Conservation (phyloP, 2,888 invertebrate species). For the Ernsta delagoae region DNA sequence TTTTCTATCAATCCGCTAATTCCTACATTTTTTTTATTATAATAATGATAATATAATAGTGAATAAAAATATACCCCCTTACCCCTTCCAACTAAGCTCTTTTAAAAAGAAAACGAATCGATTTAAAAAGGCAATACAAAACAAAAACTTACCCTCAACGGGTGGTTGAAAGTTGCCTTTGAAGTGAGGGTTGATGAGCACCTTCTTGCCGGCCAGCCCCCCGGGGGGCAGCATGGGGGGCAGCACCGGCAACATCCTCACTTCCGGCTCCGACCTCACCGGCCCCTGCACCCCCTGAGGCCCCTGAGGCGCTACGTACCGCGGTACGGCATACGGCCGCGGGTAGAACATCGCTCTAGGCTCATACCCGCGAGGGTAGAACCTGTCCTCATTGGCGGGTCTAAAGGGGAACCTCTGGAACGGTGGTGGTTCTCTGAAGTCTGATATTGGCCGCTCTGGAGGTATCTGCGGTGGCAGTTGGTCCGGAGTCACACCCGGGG, state of each 20-base stretch:
- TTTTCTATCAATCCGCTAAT: no score
- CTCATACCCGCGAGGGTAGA: slow-evolving; percentile 39
- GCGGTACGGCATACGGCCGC: slow-evolving; percentile 49
- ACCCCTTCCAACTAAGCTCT: no score
- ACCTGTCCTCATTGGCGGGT: slow-evolving; percentile 45
- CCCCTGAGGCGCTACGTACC: slow-evolving; percentile 52
- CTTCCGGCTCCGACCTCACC: slow-evolving; percentile 69
- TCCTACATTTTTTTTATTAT: no score
- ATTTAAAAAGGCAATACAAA: no score
- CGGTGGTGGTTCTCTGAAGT: slow-evolving; percentile 44
- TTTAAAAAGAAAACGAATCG: no score
- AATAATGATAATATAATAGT: no score
- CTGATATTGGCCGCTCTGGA: slow-evolving; percentile 53
- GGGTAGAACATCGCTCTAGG: slow-evolving; percentile 57
- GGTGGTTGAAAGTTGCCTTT: slow-evolving; percentile 85
- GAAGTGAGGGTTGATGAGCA: slow-evolving; percentile 88
- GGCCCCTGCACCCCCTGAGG: slow-evolving; percentile 76
- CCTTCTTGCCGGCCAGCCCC: slow-evolving; percentile 84
- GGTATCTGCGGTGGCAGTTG: slow-evolving; percentile 52
- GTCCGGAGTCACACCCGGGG: slow-evolving; percentile 9
- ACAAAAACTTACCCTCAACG: slow-evolving; percentile 68
- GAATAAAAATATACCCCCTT: no score
- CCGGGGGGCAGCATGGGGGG: slow-evolving; percentile 64
- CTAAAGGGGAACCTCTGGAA: slow-evolving; percentile 54
- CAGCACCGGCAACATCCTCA: slow-evolving; percentile 72